Evolutionary conservation across 1,140 invertebrate genomes (phyloP).

Genomic region (Zaprionus ghesquierei): DNA sequence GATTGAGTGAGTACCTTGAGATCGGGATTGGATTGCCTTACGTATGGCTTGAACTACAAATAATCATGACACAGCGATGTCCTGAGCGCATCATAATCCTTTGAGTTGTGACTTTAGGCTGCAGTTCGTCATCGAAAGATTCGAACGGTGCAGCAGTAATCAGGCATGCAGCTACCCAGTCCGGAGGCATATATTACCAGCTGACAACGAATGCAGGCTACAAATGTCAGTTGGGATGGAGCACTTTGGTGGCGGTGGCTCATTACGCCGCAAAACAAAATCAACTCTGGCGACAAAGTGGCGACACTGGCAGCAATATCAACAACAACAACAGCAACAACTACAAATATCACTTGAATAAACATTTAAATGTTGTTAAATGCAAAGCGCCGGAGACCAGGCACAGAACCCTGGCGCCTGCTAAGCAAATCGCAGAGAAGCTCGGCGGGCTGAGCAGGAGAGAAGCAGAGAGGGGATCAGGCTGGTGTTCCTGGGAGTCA

Average conservation of each 20-base stretch:
- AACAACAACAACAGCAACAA: conserved; percentile 32
- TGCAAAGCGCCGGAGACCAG: conserved; percentile 39
- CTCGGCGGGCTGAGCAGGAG: not conserved
- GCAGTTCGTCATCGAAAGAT: not conserved
- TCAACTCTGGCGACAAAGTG: conserved; percentile 52
- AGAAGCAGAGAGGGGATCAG: not conserved
- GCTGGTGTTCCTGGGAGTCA: conserved; percentile 9
- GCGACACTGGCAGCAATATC: conserved; percentile 42
- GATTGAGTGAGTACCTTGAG: conserved; percentile 47
- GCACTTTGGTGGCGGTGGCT: conserved; percentile 31
- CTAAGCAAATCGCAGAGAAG: conserved; percentile 1
- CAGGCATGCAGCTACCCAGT: conserved; percentile 58
- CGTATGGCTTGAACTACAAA: conserved; percentile 30
- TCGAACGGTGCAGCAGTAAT: conserved; percentile 2
- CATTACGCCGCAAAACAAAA: conserved; percentile 56
- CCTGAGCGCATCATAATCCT: conserved; percentile 57
- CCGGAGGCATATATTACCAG: conserved; percentile 61
- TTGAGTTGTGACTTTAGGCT: conserved; percentile 33
- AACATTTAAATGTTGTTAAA: conserved; percentile 72
- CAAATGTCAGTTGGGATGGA: conserved; percentile 48
- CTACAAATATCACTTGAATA: conserved; percentile 76
- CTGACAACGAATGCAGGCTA: conserved; percentile 31
- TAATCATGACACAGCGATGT: conserved; percentile 31
- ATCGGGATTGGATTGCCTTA: not conserved
- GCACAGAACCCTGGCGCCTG: conserved; percentile 64